These are phyloP conservation scores for Crotalus tigris DNA, from an alignment of 2,113 vertebrate species.

Conservation along the genomic window DNA sequence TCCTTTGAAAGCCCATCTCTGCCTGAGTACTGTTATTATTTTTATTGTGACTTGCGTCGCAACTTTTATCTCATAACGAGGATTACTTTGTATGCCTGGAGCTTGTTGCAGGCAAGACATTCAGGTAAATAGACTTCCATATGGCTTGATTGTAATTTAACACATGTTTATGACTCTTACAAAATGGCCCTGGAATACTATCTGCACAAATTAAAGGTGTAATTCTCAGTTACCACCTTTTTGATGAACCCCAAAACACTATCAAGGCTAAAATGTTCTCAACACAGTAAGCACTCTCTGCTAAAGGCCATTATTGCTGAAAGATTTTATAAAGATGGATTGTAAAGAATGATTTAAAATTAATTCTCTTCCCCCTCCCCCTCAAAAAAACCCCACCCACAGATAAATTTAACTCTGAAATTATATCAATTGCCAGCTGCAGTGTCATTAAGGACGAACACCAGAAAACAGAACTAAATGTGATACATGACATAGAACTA, in stretches of 20 bases:
- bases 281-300: background rate
- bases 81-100: background rate
- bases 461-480: background rate
- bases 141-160: constrained; percentile 2
- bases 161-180: background rate
- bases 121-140: background rate
- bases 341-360: background rate
- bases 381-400: background rate
- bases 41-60: background rate
- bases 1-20: background rate
- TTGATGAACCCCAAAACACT: background rate
- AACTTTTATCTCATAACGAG: background rate
- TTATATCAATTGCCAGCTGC: background rate
- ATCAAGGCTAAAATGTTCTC: background rate
- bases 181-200: background rate
- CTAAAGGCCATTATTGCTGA: background rate
- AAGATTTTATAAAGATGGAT: background rate
- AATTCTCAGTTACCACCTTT: background rate
- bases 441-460: background rate
- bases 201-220: constrained; percentile 9
- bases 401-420: background rate
- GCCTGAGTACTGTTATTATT: background rate
- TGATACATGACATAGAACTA: background rate
- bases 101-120: background rate
- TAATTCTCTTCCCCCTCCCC: rapidly evolving